Evolutionary conservation across 2,113 vertebrate species (phyloP).

Genomic region (Microcebus griseorufus): DNA sequence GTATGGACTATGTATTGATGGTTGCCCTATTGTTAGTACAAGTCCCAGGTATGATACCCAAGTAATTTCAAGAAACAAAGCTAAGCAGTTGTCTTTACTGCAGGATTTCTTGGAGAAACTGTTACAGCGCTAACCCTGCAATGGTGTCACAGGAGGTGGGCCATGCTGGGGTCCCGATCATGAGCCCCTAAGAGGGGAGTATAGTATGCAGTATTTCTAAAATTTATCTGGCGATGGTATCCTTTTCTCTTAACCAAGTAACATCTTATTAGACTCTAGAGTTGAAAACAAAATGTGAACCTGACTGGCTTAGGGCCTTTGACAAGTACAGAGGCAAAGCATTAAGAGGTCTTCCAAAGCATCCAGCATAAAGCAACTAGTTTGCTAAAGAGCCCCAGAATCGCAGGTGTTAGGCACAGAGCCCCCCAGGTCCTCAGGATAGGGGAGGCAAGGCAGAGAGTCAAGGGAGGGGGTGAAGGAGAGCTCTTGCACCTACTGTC

Average conservation of each 20-base stretch:
- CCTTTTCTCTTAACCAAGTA: slow-evolving; percentile 16
- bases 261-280: background rate
- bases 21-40: background rate
- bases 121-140: background rate
- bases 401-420: background rate
- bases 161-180: background rate
- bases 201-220: background rate
- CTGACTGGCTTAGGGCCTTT: background rate
- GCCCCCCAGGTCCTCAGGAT: background rate
- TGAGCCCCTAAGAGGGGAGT: background rate
- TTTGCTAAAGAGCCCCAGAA: background rate
- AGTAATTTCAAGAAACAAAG: background rate
- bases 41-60: background rate
- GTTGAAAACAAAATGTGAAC: background rate
- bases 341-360: background rate
- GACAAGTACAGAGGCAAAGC: background rate
- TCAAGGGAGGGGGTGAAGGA: background rate
- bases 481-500: background rate
- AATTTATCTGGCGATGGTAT: background rate
- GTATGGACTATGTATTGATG: background rate
- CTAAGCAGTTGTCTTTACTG: background rate
- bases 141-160: background rate
- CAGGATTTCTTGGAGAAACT: background rate
- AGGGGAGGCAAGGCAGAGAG: background rate
- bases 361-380: background rate